Conservation (phyloP, 2,797 vertebrate species). For the Mus minutoides region DNA sequence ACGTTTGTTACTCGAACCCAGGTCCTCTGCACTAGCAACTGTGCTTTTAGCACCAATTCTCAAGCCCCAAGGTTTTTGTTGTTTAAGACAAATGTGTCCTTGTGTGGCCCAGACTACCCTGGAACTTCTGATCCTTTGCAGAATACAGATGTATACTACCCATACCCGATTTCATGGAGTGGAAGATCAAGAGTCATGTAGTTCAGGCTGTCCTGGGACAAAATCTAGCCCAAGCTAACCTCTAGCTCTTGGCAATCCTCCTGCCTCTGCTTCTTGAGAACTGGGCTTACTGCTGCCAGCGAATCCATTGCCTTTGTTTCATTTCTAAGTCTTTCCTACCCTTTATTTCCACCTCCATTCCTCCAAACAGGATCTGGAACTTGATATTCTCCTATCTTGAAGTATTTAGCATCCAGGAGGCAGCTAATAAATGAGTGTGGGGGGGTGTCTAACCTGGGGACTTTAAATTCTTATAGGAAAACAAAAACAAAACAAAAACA, state of each 20-base stretch:
- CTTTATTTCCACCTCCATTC: background rate
- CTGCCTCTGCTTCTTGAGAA: background rate
- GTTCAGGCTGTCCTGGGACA: background rate
- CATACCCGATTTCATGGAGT: background rate
- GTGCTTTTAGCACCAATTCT: background rate
- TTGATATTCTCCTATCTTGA: background rate
- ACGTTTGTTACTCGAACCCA: background rate
- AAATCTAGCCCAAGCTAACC: background rate
- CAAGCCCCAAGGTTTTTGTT: background rate
- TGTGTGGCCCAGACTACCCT: background rate
- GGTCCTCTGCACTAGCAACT: background rate
- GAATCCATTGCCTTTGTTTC: background rate
- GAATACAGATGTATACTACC: background rate
- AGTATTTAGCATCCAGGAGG: background rate
- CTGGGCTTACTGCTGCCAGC: background rate
- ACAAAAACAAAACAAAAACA: background rate
- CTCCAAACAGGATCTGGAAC: background rate
- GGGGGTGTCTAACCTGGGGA: background rate
- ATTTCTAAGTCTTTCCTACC: conserved; percentile 14
- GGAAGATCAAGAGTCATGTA: background rate
- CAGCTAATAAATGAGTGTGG: background rate
- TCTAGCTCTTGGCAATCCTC: background rate
- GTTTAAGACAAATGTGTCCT: background rate
- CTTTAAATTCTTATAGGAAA: background rate
- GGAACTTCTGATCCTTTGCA: background rate